phyloP scores from a whole-genome alignment of 2,113 vertebrate genomes.

The Oryzias melastigma region DNA sequence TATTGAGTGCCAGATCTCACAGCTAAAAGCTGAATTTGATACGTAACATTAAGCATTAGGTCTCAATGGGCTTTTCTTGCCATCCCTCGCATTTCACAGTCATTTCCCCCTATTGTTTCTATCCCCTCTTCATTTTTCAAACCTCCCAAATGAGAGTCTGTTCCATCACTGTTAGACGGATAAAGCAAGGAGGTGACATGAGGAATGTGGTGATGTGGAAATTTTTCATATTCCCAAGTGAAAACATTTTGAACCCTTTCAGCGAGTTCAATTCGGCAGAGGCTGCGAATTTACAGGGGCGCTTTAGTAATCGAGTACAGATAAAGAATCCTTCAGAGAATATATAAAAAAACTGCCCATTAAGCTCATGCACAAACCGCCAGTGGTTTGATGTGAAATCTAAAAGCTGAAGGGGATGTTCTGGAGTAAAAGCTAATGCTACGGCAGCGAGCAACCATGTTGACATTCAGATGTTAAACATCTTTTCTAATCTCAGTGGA shows the following conservation, averaged over 20 bases:
- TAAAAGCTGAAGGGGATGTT: slow-evolving; percentile 35
- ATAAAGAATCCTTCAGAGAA: slow-evolving; percentile 23
- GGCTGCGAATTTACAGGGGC: slow-evolving; percentile 20
- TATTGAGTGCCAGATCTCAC: slow-evolving; percentile 44
- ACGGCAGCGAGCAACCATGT: background rate
- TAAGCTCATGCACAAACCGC: slow-evolving; percentile 25
- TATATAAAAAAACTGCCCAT: background rate
- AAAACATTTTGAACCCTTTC: slow-evolving; percentile 20
- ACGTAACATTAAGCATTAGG: slow-evolving; percentile 7
- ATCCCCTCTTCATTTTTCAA: slow-evolving; percentile 43
- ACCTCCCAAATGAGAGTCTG: slow-evolving; percentile 35
- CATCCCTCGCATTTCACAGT: slow-evolving; percentile 18
- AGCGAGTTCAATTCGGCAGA: slow-evolving; percentile 28
- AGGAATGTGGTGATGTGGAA: slow-evolving; percentile 44
- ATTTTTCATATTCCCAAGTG: slow-evolving; percentile 27
- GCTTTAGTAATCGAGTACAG: slow-evolving; percentile 10
- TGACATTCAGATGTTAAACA: slow-evolving; percentile 1
- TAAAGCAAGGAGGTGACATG: slow-evolving; percentile 23
- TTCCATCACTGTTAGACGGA: slow-evolving; percentile 38
- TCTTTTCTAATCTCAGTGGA: slow-evolving; percentile 1
- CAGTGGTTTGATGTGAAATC: slow-evolving; percentile 13
- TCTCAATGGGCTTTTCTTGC: slow-evolving; percentile 33
- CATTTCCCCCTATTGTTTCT: slow-evolving; percentile 16
- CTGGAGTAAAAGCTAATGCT: slow-evolving; percentile 7
- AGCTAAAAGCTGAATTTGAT: slow-evolving; percentile 28